Percentiles rank a stretch among this genome's conserved stretches.
phyloP scores from a whole-genome alignment of 2,888 invertebrate species.

The Melanostoma scalare region DNA sequence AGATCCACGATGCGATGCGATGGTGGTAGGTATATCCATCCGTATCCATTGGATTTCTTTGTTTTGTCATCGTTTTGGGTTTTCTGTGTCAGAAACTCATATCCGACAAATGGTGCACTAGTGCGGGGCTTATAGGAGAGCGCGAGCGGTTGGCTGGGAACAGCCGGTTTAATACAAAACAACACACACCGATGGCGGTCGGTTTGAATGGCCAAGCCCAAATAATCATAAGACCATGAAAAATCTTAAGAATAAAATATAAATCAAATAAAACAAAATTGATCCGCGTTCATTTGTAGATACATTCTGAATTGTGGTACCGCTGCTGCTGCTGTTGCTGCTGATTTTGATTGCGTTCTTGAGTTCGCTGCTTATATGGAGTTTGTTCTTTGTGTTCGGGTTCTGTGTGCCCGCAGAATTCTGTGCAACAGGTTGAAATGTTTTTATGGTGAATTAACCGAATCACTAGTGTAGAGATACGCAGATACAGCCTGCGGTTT shows the following conservation, averaged over 20 bases:
- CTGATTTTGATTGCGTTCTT: slow-evolving; percentile 37
- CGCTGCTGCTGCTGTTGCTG: slow-evolving; percentile 17
- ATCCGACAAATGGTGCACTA: slow-evolving; percentile 62
- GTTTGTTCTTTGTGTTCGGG: slow-evolving; percentile 21
- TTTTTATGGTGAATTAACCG: slow-evolving; percentile 71
- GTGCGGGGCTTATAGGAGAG: slow-evolving; percentile 45
- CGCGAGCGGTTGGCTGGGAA: slow-evolving; percentile 31
- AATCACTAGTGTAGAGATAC: slow-evolving; percentile 60
- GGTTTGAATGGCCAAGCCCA: slow-evolving; percentile 67
- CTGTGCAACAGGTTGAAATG: slow-evolving; percentile 71
- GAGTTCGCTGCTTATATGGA: slow-evolving; percentile 38
- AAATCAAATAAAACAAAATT: slow-evolving; percentile 19
- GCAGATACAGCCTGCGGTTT: slow-evolving; percentile 24
- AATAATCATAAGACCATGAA: slow-evolving; percentile 64
- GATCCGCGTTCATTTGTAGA: slow-evolving; percentile 55
- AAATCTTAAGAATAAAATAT: slow-evolving; percentile 38
- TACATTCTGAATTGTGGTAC: slow-evolving; percentile 34
- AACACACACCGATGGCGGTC: background rate
- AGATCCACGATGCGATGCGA: slow-evolving; percentile 38
- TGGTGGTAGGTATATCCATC: slow-evolving; percentile 20
- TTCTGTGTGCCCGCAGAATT: slow-evolving; percentile 58
- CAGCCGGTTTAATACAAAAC: background rate
- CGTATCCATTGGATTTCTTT: slow-evolving; percentile 50
- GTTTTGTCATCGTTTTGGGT: slow-evolving; percentile 66
- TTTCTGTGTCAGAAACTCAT: slow-evolving; percentile 62